Percentiles rank a stretch among this genome's conserved stretches.
These are phyloP conservation scores for Dilophus febrilis DNA, from an alignment of 2,888 invertebrate species.

Conservation along the genomic window DNA sequence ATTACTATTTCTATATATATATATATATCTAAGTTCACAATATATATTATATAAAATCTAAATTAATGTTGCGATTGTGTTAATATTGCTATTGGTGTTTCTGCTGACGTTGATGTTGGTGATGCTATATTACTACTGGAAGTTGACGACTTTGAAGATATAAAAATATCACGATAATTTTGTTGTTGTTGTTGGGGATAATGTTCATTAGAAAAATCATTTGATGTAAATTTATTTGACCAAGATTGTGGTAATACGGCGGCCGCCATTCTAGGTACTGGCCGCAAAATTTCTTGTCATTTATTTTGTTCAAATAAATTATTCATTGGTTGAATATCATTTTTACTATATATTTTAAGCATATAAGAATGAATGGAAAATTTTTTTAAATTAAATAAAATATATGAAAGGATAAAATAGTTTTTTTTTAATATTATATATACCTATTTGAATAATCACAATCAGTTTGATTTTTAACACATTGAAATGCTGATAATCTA, in stretches of 20 bases:
- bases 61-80: too few species aligned
- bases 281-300: constrained; percentile 27
- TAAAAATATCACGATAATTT: not conserved
- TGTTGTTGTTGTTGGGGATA: not conserved
- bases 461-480: constrained; percentile 21
- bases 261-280: constrained; percentile 25
- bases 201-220: too few species aligned
- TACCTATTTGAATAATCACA: not conserved
- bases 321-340: too few species aligned
- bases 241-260: not conserved
- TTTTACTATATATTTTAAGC: too few species aligned
- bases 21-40: too few species aligned
- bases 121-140: not conserved
- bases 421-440: too few species aligned
- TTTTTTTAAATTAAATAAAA: too few species aligned
- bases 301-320: constrained; percentile 16
- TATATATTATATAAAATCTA: too few species aligned
- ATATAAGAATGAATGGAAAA: too few species aligned
- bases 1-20: too few species aligned
- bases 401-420: too few species aligned
- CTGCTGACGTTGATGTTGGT: not conserved
- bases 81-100: not conserved
- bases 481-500: constrained; percentile 28
- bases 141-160: not conserved
- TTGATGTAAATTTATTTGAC: not conserved